phyloP scores from a whole-genome alignment of 2,113 vertebrate genomes.

The Cavia porcellus region DNA sequence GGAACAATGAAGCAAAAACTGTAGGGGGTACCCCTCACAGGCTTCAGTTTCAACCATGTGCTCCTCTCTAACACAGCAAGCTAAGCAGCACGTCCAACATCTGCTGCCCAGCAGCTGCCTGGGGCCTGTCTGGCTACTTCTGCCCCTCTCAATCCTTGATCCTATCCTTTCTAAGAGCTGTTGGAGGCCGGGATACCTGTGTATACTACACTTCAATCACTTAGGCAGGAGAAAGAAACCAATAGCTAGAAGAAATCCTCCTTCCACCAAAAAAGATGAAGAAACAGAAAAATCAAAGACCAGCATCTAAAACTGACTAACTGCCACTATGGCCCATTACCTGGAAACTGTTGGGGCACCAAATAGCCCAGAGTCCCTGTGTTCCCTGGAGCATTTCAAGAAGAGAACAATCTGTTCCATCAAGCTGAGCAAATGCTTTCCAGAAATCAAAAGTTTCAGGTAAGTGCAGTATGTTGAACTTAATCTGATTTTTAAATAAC shows the following conservation, averaged over 20 bases:
- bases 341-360: background rate
- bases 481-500: conserved; percentile 29
- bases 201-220: background rate
- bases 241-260: background rate
- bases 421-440: background rate
- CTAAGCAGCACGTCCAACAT: background rate
- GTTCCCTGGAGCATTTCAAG: background rate
- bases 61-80: background rate
- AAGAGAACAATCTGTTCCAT: background rate
- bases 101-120: background rate
- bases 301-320: background rate
- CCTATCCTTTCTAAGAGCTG: background rate
- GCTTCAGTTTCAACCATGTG: background rate
- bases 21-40: background rate
- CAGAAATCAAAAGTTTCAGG: background rate
- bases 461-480: background rate
- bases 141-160: background rate
- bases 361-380: background rate
- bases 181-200: rapidly evolving
- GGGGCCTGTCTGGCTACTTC: too few species aligned
- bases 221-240: background rate
- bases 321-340: background rate
- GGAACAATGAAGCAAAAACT: background rate
- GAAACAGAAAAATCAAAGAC: background rate
- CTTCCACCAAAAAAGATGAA: background rate